A percentile compares a stretch with the other conserved stretches of the same genome.
These are phyloP conservation scores for Eulemur mongoz DNA, from an alignment of 2,797 vertebrate species.

Conservation along the genomic window DNA sequence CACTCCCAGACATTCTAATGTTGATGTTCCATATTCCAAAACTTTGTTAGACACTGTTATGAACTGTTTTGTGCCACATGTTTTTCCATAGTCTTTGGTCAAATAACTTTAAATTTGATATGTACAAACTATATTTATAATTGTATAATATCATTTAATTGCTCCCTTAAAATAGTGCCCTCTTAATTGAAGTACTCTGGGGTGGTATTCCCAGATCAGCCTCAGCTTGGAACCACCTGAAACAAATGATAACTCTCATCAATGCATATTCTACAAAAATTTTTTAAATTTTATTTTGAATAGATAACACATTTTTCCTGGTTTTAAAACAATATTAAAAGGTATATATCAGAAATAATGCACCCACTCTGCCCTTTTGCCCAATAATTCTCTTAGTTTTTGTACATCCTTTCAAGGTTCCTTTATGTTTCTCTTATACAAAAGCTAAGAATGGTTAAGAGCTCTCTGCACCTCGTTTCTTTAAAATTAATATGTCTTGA, in stretches of 20 bases:
- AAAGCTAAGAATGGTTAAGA: neutral
- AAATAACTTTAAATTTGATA: neutral
- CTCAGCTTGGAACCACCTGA: neutral
- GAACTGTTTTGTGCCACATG: neutral
- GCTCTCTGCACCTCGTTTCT: neutral
- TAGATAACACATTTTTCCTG: neutral
- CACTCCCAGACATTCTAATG: neutral
- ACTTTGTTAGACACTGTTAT: neutral
- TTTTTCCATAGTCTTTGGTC: slow-evolving; percentile 6
- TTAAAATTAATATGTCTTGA: neutral
- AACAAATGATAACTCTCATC: neutral
- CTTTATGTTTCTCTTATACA: neutral
- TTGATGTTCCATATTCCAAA: neutral
- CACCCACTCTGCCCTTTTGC: neutral
- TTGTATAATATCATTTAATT: neutral
- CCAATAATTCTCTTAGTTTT: neutral
- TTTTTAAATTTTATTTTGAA: neutral
- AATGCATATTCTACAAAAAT: neutral
- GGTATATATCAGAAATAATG: neutral
- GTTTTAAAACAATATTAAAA: neutral
- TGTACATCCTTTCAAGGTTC: neutral
- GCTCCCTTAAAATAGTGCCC: neutral
- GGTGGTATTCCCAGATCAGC: neutral
- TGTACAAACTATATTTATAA: neutral
- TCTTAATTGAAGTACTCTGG: neutral